Evolutionary conservation across 2,113 vertebrate genomes (phyloP).

Genomic region (Andinoacara biseriatus): DNA sequence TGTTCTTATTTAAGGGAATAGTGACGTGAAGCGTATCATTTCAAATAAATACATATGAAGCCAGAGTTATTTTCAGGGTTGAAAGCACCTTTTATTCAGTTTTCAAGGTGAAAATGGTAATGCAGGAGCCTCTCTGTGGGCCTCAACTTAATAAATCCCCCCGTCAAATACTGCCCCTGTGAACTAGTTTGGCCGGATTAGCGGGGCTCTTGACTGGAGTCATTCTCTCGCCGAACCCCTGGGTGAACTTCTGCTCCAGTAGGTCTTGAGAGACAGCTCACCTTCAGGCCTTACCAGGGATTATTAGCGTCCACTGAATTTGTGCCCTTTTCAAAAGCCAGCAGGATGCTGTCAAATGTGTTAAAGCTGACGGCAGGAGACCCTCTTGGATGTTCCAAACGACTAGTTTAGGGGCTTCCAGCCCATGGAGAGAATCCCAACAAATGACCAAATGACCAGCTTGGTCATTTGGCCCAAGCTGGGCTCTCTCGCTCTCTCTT

Average conservation of each 20-base stretch:
- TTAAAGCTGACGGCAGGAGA: constrained; percentile 41
- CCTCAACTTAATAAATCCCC: constrained; percentile 19
- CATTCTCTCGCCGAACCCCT: constrained; percentile 28
- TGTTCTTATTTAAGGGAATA: background rate
- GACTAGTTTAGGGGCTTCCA: constrained; percentile 41
- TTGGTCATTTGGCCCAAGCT: no score
- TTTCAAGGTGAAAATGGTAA: constrained; percentile 51
- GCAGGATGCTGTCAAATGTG: constrained; percentile 63
- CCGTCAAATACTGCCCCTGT: constrained; percentile 22
- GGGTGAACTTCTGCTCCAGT: constrained; percentile 36
- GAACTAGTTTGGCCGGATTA: constrained; percentile 56
- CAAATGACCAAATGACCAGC: constrained; percentile 37
- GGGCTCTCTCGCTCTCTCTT: constrained; percentile 7
- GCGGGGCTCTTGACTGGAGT: constrained; percentile 46
- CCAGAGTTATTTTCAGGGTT: constrained; percentile 21
- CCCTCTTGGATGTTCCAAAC: constrained; percentile 47
- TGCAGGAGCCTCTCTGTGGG: constrained; percentile 9
- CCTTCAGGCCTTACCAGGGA: constrained; percentile 51
- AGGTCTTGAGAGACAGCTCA: constrained; percentile 55
- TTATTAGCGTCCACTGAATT: constrained; percentile 57
- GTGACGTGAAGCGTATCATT: background rate
- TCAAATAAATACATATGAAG: constrained; percentile 12
- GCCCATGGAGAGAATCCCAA: constrained; percentile 28
- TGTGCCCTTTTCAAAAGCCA: constrained; percentile 65
- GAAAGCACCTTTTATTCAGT: constrained; percentile 26